Base-by-base conservation (phyloP, 2,797 vertebrate species). In the Ciconia nigra region DNA sequence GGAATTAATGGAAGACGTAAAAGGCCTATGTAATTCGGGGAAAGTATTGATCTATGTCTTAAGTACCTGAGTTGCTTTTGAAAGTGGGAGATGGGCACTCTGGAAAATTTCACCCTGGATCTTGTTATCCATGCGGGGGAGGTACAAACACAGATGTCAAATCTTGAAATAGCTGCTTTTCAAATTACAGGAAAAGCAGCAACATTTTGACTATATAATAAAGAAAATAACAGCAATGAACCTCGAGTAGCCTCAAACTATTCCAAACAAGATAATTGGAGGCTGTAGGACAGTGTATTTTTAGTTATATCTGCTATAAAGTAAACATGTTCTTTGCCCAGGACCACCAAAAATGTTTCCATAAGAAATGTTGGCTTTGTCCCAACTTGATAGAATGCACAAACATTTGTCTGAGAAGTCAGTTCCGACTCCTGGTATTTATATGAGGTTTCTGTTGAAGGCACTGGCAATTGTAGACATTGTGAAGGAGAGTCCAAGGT, bases 331-430 rank as follows among this genome's bases (percentile, higher is more conserved):
- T 88, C 93, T 70, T 83, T 92, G 94, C 95, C 92, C 79, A 33
- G 58, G 93, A 97, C 97, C 97, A 97, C 95, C 97, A 97, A 57
- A 95, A 96, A 94, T 95, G 92, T 97, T 97, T 96, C 97, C 94
- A 94, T 95, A 97, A 87, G 96, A 92, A 83, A 74, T 17, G 39
- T 2, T 97, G 96, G 97, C 96, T 82, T 44, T 31, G 66, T 24
- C 90, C 96, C 96, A 97, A 1, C 90, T 51, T 85, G 93, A 97
- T 92, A 94, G 83, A 95, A 91, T 15, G 69, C 89, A 83, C 94
- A 96, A 96, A 95, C 93, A 92, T 95, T 96, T 88, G 80, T 67
- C 86, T 83, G 84, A 89, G 82, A 35, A 95, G 92, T 67, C 81
- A 52, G 83, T 96, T 94, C 90, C 1, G 25, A 87, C 93, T 84